Conservation (phyloP, 2,888 invertebrate genomes). For the Balanococcus diminutus region DNA sequence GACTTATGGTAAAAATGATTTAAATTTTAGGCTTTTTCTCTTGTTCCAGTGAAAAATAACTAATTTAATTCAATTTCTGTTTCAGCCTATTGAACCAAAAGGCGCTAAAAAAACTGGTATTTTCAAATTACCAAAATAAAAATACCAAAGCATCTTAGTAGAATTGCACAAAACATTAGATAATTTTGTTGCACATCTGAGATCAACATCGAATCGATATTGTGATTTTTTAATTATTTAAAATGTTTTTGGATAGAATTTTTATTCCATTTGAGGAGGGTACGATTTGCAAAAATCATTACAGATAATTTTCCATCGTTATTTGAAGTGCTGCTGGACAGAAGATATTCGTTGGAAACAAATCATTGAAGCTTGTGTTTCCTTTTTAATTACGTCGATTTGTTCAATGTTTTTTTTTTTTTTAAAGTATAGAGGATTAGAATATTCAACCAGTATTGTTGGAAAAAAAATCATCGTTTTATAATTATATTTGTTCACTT, state of each 20-base stretch:
- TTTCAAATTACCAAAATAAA: constrained; percentile 71
- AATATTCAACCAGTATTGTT: neutral
- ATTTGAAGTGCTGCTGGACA: neutral
- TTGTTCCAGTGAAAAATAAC: constrained; percentile 23
- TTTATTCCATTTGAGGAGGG: neutral
- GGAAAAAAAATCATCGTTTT: neutral
- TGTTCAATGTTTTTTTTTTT: neutral
- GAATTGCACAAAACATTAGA: neutral
- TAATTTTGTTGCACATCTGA: too few species aligned
- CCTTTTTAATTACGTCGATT: neutral
- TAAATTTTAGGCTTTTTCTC: neutral
- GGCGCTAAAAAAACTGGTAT: constrained; percentile 71
- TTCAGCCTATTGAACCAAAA: constrained; percentile 68
- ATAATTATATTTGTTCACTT: neutral
- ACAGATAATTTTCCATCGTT: neutral
- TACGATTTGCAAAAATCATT: neutral
- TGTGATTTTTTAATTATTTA: neutral
- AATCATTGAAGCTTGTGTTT: neutral
- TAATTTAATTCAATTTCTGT: constrained; percentile 48
- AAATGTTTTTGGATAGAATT: too few species aligned
- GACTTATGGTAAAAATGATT: constrained; percentile 59
- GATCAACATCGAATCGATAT: neutral
- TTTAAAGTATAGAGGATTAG: neutral
- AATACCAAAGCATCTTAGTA: neutral
- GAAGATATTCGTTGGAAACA: neutral